Evolutionary conservation across 2,888 invertebrate species (phyloP).

Genomic region (Lissonota sp.): DNA sequence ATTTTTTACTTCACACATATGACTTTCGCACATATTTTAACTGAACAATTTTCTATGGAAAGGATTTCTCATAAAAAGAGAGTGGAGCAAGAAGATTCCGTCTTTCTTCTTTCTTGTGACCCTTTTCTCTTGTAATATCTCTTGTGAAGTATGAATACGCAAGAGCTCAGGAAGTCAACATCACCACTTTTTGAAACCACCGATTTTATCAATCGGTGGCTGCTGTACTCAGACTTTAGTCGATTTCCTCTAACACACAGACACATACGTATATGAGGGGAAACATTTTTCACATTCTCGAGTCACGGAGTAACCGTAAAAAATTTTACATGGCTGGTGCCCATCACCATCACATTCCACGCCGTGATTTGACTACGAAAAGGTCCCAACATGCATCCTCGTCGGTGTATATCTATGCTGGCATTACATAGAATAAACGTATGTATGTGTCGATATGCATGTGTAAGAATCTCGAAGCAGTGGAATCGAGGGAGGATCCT

Average conservation of each 20-base stretch:
- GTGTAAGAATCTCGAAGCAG: conserved; percentile 14
- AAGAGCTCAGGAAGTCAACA: no score
- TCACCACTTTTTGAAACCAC: not conserved
- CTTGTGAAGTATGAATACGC: no score
- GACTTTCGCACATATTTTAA: no score
- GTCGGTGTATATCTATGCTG: not conserved
- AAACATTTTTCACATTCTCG: conserved; percentile 41
- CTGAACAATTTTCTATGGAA: no score
- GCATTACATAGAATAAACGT: not conserved
- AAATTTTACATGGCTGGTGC: conserved; percentile 54
- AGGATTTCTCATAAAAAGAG: no score
- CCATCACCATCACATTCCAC: conserved; percentile 44
- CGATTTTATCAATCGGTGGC: conserved; percentile 3
- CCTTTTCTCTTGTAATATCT: no score
- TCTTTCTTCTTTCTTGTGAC: no score
- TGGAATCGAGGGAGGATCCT: conserved; percentile 25
- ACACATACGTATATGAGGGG: not conserved
- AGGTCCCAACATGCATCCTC: not conserved
- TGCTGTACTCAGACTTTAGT: conserved; percentile 12
- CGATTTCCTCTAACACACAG: conserved; percentile 28
- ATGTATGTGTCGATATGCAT: not conserved
- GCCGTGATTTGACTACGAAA: conserved; percentile 58
- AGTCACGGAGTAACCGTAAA: conserved; percentile 61
- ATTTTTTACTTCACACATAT: no score
- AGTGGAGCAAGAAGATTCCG: no score